Percentiles rank a stretch among this genome's conserved stretches.
phyloP scores from a whole-genome alignment of 2,797 vertebrate species.

The Bryconaethiops microstoma region DNA sequence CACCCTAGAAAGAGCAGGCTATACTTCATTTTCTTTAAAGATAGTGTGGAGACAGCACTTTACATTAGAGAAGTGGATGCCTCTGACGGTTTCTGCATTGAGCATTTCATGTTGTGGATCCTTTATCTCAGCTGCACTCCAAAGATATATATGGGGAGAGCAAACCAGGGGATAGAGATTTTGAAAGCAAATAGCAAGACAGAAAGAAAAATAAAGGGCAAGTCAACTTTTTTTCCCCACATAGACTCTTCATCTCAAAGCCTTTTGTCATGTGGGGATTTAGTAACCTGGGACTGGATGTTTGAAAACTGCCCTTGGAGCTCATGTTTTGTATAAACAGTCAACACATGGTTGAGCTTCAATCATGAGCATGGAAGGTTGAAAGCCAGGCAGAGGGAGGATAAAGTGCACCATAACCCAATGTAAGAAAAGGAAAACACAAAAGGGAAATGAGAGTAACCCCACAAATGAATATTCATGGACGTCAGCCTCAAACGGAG shows the following conservation, averaged over 20 bases:
- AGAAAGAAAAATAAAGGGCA: neutral
- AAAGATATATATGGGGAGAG: slow-evolving; percentile 44
- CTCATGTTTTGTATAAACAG: slow-evolving; percentile 19
- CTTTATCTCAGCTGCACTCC: slow-evolving; percentile 11
- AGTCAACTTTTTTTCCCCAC: neutral
- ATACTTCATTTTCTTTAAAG: neutral
- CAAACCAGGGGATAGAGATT: slow-evolving; percentile 7
- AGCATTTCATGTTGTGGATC: slow-evolving; percentile 14
- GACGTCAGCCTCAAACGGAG: slow-evolving; percentile 64
- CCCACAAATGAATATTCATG: slow-evolving; percentile 73
- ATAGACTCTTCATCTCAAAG: neutral
- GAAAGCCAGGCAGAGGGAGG: slow-evolving; percentile 12
- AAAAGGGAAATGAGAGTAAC: slow-evolving; percentile 45
- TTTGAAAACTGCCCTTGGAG: slow-evolving; percentile 18
- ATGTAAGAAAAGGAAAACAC: neutral
- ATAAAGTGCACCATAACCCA: slow-evolving; percentile 14
- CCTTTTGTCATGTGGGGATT: slow-evolving; percentile 3
- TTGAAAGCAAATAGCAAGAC: neutral
- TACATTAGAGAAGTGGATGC: slow-evolving; percentile 1
- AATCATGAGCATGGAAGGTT: neutral
- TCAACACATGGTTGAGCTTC: neutral
- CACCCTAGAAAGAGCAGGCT: slow-evolving; percentile 1
- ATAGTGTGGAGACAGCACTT: neutral
- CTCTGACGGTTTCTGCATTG: neutral
- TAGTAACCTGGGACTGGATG: slow-evolving; percentile 10